Percentiles rank a stretch among this genome's conserved stretches.
phyloP scores from a whole-genome alignment of 2,888 invertebrate genomes.

The Eristalis pertinax region DNA sequence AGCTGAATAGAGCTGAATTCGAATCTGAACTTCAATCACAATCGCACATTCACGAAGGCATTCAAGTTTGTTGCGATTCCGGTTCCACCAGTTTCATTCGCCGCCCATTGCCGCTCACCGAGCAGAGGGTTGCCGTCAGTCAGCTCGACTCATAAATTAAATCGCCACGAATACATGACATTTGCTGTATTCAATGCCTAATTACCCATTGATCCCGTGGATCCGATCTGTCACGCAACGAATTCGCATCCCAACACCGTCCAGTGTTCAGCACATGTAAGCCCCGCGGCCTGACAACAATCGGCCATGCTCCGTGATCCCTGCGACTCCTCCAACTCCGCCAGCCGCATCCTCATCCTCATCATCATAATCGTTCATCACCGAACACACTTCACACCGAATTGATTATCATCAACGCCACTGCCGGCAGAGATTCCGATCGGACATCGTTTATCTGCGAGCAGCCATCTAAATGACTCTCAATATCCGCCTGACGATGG shows the following conservation, averaged over 20 bases:
- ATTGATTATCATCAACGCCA: constrained; percentile 61
- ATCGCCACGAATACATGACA: constrained; percentile 54
- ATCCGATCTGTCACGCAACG: constrained; percentile 64
- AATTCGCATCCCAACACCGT: constrained; percentile 40
- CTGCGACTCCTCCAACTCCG: background rate
- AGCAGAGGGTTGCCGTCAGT: constrained; percentile 11
- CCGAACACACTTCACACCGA: constrained; percentile 55
- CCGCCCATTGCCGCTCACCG: constrained; percentile 22
- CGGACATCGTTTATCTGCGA: constrained; percentile 62
- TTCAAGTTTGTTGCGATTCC: constrained; percentile 42
- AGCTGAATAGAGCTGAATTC: constrained; percentile 11
- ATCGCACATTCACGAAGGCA: constrained; percentile 3
- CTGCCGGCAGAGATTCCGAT: constrained; percentile 53
- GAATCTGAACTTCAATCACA: constrained; percentile 27
- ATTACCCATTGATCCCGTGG: constrained; percentile 62
- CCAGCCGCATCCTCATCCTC: background rate
- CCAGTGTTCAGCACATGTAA: constrained; percentile 34
- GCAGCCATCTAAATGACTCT: constrained; percentile 59
- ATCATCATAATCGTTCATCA: constrained; percentile 16
- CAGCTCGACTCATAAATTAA: constrained; percentile 30
- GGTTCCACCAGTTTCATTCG: constrained; percentile 53
- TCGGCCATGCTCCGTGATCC: constrained; percentile 39
- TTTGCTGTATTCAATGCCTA: constrained; percentile 54
- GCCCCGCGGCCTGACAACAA: constrained; percentile 19
- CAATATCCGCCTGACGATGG: constrained; percentile 64